phyloP scores from a whole-genome alignment of 2,888 invertebrate species.

The Phyllotreta cruciferae region DNA sequence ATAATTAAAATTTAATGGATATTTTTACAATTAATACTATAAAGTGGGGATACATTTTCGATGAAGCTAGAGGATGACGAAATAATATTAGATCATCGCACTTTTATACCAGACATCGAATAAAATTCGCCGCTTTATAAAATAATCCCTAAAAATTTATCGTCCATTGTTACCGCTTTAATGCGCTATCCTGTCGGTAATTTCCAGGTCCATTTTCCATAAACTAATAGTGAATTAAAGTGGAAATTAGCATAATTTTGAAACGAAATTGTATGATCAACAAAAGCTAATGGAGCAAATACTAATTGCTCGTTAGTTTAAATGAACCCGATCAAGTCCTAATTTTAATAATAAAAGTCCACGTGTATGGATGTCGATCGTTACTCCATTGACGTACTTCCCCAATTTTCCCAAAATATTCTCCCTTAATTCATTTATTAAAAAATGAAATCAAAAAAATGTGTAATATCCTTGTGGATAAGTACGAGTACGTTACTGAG shows the following conservation, averaged over 20 bases:
- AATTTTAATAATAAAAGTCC: slow-evolving; percentile 29
- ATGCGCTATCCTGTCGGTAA: slow-evolving; percentile 4
- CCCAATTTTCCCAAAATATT: too few species aligned
- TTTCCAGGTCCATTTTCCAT: slow-evolving; percentile 18
- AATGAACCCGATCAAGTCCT: slow-evolving; percentile 30
- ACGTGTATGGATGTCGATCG: not conserved
- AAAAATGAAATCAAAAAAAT: too few species aligned
- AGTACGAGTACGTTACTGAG: not conserved
- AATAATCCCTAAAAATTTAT: slow-evolving; percentile 18
- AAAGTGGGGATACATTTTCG: too few species aligned
- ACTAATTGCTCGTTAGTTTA: slow-evolving; percentile 34
- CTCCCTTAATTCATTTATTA: too few species aligned
- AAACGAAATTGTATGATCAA: slow-evolving; percentile 30
- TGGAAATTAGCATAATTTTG: slow-evolving; percentile 32
- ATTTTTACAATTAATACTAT: too few species aligned
- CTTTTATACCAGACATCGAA: not conserved
- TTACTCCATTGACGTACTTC: too few species aligned
- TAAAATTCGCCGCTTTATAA: not conserved
- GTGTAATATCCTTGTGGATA: too few species aligned
- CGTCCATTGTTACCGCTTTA: slow-evolving; percentile 15
- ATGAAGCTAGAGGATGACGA: too few species aligned
- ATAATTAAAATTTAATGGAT: too few species aligned
- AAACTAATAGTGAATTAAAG: slow-evolving; percentile 31
- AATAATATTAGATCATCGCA: too few species aligned
- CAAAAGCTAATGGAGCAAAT: slow-evolving; percentile 32